Evolutionary conservation across 1,140 invertebrate genomes (phyloP).

Genomic region (Cotesia vestalis): DNA sequence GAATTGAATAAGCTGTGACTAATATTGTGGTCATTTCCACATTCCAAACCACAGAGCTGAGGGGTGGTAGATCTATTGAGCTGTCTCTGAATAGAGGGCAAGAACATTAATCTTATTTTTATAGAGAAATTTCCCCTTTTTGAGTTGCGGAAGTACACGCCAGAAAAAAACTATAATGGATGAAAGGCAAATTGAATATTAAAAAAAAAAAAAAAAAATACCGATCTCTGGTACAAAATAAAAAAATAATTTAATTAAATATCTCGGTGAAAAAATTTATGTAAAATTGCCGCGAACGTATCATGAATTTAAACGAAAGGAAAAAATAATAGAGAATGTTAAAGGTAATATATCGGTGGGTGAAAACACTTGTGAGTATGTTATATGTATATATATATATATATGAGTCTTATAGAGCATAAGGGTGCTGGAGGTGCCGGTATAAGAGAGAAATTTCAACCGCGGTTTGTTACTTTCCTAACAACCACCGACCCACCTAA

Average conservation of each 20-base stretch:
- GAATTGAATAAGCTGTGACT: neutral
- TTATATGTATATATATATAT: no score
- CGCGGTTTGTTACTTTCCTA: slow-evolving; percentile 51
- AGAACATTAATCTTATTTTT: slow-evolving; percentile 25
- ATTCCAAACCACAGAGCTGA: neutral
- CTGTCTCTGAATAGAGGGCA: slow-evolving; percentile 10
- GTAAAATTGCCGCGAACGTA: neutral
- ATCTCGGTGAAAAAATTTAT: neutral
- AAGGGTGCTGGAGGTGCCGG: neutral
- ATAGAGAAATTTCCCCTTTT: neutral
- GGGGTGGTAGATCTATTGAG: neutral
- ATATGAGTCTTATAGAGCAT: no score
- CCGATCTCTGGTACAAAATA: neutral
- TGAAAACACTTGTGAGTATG: no score
- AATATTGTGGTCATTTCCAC: slow-evolving; percentile 1
- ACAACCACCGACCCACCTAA: slow-evolving; percentile 50
- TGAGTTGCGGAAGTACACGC: neutral
- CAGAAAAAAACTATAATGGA: slow-evolving; percentile 1
- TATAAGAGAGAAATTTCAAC: slow-evolving; percentile 35
- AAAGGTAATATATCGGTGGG: neutral
- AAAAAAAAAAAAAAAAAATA: neutral
- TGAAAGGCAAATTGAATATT: slow-evolving; percentile 15
- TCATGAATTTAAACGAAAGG: no score
- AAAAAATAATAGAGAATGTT: no score
- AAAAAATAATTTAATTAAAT: neutral